A percentile compares a stretch with the other conserved stretches of the same genome.
These are phyloP conservation scores for Lissonota sp. DNA, from an alignment of 2,888 invertebrate species.

Conservation along the genomic window DNA sequence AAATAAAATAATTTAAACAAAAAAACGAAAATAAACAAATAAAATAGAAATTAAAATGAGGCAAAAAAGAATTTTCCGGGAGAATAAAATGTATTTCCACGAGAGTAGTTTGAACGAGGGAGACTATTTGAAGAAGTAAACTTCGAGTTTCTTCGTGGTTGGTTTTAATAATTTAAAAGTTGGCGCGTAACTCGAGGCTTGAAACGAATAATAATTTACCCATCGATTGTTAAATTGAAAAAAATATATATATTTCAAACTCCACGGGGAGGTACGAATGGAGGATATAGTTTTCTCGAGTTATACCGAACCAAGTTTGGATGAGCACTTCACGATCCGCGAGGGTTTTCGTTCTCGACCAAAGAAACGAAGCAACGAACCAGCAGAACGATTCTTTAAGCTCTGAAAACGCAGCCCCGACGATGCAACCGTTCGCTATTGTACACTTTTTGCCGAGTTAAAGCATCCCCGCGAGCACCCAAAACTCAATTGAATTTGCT, in stretches of 20 bases:
- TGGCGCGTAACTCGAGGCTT: slow-evolving; percentile 15
- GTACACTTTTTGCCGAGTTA: neutral
- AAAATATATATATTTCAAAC: slow-evolving; percentile 14
- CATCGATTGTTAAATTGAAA: slow-evolving; percentile 43
- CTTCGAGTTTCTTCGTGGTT: slow-evolving; percentile 19
- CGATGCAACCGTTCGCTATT: slow-evolving; percentile 27
- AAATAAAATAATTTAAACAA: neutral
- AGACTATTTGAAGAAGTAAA: no score
- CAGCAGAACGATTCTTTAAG: slow-evolving; percentile 23
- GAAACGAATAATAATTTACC: slow-evolving; percentile 49
- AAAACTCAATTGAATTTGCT: slow-evolving; percentile 40
- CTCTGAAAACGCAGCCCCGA: neutral
- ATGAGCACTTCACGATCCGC: neutral
- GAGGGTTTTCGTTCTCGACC: slow-evolving; percentile 11
- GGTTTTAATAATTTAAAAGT: slow-evolving; percentile 44
- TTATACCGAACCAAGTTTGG: slow-evolving; percentile 37
- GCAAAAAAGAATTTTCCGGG: neutral
- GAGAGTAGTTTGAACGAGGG: no score
- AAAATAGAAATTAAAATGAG: neutral
- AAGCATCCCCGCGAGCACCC: neutral
- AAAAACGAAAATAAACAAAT: neutral
- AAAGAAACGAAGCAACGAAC: slow-evolving; percentile 6
- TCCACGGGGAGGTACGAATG: neutral
- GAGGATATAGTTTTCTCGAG: slow-evolving; percentile 8
- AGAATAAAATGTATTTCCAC: neutral